Conservation (phyloP, 2,113 vertebrate species). For the Menura novaehollandiae region DNA sequence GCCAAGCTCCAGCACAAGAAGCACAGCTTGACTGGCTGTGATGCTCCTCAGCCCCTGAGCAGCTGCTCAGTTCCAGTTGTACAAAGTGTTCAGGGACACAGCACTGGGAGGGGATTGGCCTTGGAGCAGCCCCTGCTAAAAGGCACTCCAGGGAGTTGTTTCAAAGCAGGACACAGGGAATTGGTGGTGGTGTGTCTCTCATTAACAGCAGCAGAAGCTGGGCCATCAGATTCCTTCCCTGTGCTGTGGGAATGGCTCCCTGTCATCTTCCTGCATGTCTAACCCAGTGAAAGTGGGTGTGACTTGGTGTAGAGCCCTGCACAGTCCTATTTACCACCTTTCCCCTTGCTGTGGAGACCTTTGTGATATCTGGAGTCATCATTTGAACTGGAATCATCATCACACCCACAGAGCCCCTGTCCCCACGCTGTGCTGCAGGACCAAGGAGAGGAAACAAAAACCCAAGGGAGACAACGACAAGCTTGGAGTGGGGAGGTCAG, state of each 20-base stretch:
- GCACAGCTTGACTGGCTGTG: background rate
- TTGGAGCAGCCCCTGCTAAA: background rate
- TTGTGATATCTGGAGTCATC: background rate
- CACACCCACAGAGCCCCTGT: fast-evolving
- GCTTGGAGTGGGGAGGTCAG: fast-evolving
- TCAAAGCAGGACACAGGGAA: background rate
- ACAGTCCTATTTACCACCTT: background rate
- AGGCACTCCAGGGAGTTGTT: background rate
- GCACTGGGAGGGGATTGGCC: background rate
- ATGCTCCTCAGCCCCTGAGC: background rate
- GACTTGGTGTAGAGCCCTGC: background rate
- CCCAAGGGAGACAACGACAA: background rate
- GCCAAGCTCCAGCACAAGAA: background rate
- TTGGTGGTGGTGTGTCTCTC: background rate
- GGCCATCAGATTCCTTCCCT: background rate
- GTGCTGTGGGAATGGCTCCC: background rate
- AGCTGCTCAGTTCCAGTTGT: background rate
- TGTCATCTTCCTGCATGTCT: background rate
- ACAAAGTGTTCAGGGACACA: background rate
- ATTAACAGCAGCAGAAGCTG: background rate
- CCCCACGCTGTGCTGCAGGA: background rate
- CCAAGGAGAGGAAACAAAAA: background rate
- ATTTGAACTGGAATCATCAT: background rate
- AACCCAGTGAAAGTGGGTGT: background rate
- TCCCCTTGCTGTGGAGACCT: background rate